These are phyloP conservation scores for Notarius lentiginosus DNA, from an alignment of 2,113 vertebrate genomes.

Conservation along the genomic window DNA sequence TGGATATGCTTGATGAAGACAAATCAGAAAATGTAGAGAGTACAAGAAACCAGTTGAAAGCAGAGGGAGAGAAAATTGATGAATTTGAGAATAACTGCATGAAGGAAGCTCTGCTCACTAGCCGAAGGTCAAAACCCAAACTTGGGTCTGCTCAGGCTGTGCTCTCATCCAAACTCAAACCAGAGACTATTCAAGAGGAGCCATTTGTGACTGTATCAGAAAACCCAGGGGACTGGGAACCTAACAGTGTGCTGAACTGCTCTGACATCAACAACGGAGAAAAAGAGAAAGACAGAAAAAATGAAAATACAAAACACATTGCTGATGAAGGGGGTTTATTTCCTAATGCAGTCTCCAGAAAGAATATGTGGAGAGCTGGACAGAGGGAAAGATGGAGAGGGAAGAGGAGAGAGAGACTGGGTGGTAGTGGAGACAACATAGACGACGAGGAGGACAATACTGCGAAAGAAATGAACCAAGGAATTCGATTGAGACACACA, in stretches of 20 bases:
- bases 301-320: conserved; percentile 6
- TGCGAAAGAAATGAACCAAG: neutral
- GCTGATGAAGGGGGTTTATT: neutral
- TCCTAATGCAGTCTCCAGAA: conserved; percentile 10
- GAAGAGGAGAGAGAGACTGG: conserved; percentile 24
- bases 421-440: conserved; percentile 19
- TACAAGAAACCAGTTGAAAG: conserved; percentile 16
- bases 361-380: conserved; percentile 38
- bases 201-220: neutral
- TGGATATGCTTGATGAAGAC: neutral
- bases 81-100: neutral
- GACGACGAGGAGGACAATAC: neutral
- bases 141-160: conserved; percentile 37
- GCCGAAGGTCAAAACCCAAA: conserved; percentile 45
- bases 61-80: neutral
- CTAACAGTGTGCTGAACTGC: neutral
- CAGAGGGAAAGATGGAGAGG: conserved; percentile 33
- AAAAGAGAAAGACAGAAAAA: conserved; percentile 34
- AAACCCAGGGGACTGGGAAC: neutral
- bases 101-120: neutral
- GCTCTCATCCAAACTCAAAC: conserved; percentile 40
- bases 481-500: neutral
- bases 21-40: neutral
- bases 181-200: conserved; percentile 23
- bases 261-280: conserved; percentile 10